These are phyloP conservation scores for Sarcophaga peregrina DNA, from an alignment of 1,140 invertebrate genomes.

Conservation along the genomic window DNA sequence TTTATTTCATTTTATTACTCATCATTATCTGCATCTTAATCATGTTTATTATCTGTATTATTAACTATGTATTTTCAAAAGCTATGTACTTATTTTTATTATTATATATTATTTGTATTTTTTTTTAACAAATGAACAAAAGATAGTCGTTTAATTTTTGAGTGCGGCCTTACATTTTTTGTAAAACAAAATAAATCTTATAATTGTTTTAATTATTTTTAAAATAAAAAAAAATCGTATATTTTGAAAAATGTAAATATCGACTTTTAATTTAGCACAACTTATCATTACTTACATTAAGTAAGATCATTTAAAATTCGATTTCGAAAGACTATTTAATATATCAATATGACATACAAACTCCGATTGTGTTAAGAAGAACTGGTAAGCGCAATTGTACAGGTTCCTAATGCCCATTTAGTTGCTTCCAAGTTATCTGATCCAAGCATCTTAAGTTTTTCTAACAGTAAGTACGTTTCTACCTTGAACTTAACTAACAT, in stretches of 20 bases:
- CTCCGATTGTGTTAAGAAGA: no score
- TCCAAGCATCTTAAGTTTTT: no score
- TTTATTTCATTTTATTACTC: background rate
- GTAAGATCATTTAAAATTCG: no score
- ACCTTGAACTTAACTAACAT: no score
- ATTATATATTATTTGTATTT: background rate
- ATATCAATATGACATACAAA: no score
- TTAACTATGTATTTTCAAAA: background rate
- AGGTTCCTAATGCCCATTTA: no score
- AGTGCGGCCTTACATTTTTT: slow-evolving; percentile 39
- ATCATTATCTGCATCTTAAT: background rate
- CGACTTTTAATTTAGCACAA: no score
- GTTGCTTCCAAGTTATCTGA: no score
- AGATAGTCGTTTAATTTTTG: slow-evolving; percentile 19
- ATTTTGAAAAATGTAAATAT: background rate
- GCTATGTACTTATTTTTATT: background rate
- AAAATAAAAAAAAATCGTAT: slow-evolving; percentile 32
- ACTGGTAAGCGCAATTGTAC: no score
- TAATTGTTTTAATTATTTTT: slow-evolving; percentile 33
- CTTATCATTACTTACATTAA: no score
- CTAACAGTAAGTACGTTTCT: no score
- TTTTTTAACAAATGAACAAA: background rate
- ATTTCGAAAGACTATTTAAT: no score
- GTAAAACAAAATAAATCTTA: slow-evolving; percentile 32
- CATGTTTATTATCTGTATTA: slow-evolving; percentile 6